Conservation (phyloP, 2,797 vertebrate genomes). For the Triplophysa yarkandensis region DNA sequence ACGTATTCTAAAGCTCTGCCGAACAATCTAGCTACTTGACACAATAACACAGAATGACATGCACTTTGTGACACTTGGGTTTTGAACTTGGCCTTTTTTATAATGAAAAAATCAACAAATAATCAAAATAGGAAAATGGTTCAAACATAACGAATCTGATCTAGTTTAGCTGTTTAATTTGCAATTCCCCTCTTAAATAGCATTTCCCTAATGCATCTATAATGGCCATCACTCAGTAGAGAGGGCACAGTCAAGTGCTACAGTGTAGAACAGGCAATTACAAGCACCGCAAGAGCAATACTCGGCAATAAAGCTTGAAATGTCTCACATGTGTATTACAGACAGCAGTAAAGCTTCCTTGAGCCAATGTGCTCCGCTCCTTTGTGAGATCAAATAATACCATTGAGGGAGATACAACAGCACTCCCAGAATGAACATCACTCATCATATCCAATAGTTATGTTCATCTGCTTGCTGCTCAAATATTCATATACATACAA, state of each 20-base stretch:
- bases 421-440: background rate
- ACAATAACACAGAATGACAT: background rate
- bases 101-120: background rate
- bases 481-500: background rate
- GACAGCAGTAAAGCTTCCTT: background rate
- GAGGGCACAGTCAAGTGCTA: background rate
- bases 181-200: slow-evolving; percentile 11
- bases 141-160: background rate
- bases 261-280: slow-evolving; percentile 8
- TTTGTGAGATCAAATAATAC: background rate
- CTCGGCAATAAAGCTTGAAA: background rate
- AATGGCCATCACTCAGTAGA: slow-evolving; percentile 8
- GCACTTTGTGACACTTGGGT: background rate
- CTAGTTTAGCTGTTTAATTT: background rate
- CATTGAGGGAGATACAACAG: background rate
- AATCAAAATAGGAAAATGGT: background rate
- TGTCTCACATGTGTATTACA: slow-evolving; percentile 13
- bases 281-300: background rate
- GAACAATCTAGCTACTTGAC: background rate
- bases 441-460: background rate
- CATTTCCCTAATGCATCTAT: slow-evolving; percentile 9
- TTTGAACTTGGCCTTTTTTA: background rate
- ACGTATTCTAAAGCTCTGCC: background rate
- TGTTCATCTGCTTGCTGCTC: background rate
- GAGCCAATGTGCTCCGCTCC: background rate